Conservation (phyloP, 2,797 vertebrate genomes). For the Ptychadena robeensis region DNA sequence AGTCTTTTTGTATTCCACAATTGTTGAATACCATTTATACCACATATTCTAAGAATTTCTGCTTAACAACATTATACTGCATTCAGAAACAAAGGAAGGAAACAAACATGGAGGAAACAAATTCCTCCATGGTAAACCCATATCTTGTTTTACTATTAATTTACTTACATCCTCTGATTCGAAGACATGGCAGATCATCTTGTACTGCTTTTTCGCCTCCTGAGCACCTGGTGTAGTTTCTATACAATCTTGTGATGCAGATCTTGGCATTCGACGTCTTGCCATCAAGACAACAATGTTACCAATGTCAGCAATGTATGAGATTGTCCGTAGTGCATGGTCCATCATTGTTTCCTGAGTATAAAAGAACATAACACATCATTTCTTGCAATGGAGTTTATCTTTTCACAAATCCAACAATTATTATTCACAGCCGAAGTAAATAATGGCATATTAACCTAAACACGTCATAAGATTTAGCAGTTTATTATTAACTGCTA, state of each 20-base stretch:
- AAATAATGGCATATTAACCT: too few species aligned
- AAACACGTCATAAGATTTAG: too few species aligned
- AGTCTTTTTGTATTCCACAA: too few species aligned
- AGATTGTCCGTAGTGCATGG: conserved; percentile 95
- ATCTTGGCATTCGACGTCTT: conserved; percentile 90
- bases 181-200: conserved; percentile 99
- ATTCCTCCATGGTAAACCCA: neutral
- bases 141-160: neutral
- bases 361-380: neutral
- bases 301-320: conserved; percentile 96
- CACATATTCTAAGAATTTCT: too few species aligned
- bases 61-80: too few species aligned
- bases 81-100: too few species aligned
- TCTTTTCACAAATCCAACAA: too few species aligned
- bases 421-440: neutral
- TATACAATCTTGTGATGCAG: conserved; percentile 96
- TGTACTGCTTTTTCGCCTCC: conserved; percentile 97
- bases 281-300: conserved; percentile 99
- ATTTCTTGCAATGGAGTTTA: neutral
- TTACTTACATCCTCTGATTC: conserved; percentile 95
- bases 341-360: conserved; percentile 98
- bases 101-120: neutral
- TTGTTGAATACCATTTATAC: too few species aligned
- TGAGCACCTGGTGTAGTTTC: conserved; percentile 94
- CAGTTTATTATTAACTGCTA: too few species aligned